phyloP scores from a whole-genome alignment of 2,888 invertebrate species.

The Dicyrtomina minuta region DNA sequence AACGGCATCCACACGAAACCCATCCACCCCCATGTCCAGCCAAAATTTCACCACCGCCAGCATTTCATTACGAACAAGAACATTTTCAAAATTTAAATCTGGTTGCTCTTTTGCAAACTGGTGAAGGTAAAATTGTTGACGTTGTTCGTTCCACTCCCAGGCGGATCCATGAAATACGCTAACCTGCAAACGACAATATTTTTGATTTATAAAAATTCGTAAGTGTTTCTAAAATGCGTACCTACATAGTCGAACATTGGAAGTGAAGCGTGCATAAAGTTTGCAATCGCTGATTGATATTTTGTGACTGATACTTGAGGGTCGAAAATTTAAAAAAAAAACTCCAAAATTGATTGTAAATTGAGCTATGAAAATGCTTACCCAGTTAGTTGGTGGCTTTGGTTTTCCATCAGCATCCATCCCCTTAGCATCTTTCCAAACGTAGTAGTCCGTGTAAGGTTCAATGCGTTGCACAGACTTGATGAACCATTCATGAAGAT shows the following conservation, averaged over 20 bases:
- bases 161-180: slow-evolving; percentile 71
- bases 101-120: slow-evolving; percentile 68
- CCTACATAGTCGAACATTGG: too few relatives aligned
- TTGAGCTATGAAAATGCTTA: slow-evolving; percentile 59
- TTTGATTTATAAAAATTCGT: background rate
- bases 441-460: slow-evolving; percentile 71
- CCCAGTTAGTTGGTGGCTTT: slow-evolving; percentile 54
- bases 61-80: slow-evolving; percentile 66
- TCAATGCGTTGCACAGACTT: slow-evolving; percentile 58
- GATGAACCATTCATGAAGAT: slow-evolving; percentile 61
- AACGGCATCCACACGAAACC: slow-evolving; percentile 68
- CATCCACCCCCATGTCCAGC: slow-evolving; percentile 74
- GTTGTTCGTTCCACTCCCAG: slow-evolving; percentile 69
- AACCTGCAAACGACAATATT: slow-evolving; percentile 56
- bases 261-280: too few relatives aligned
- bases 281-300: too few relatives aligned
- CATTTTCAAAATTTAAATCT: slow-evolving; percentile 78
- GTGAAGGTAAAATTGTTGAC: slow-evolving; percentile 76
- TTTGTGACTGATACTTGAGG: too few relatives aligned
- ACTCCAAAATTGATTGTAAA: too few relatives aligned
- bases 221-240: too few relatives aligned
- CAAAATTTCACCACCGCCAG: slow-evolving; percentile 68
- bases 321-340: too few relatives aligned
- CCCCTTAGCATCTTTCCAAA: slow-evolving; percentile 64
- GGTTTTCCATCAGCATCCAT: slow-evolving; percentile 57